Evolutionary conservation across 2,113 vertebrate genomes (phyloP), one percentile per base, ranked within the genome.

Genomic region (Scophthalmus maximus): DNA sequence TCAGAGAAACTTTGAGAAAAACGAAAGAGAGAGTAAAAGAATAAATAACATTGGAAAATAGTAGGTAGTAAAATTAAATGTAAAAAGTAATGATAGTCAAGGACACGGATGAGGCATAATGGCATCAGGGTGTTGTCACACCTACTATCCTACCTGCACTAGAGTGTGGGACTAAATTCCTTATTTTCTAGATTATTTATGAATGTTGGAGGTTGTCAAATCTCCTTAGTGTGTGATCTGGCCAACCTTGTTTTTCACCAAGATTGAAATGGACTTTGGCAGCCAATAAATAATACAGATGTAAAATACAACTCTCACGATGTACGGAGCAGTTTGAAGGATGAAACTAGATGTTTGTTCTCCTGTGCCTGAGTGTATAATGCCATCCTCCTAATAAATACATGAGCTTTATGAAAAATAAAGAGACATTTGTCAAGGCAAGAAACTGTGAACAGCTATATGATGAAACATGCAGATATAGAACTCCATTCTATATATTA

Each of bases 361-460:
- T 56, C 3, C 27, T 64, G 57, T 26, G 36, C 36, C 47, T 40
- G 36, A 22, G 11, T 72, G 58, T 50, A 52, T 58, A 60, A 52
- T 15, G 6, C 32, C 17, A 18, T 36, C 5, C 34, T 55, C 12
- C 17, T 80, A 10, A 82, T 71, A 68, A 83, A 81, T 83, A 73
- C 56, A 62, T 69, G 60, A 86, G 73, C 18, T 63, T 62, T 6
- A 69, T 77, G 5, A 86, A 83, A 79, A 57, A 77, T 73, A 26
- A 36, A 83, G 53, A 15, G 26, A 26, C 23, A 34, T 32, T 40
- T 2, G 1, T 30, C 8, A 58, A 72, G 50, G 32, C 79, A 50
- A 2, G 23, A 26, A 46, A 62, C 38, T 11, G 22, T 36, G 6
- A 63, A 27, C 1, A 0, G 6, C 53, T 63, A 18, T 10, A 2